Conservation (phyloP, 2,888 invertebrate genomes). For the Sacculina carcini region DNA sequence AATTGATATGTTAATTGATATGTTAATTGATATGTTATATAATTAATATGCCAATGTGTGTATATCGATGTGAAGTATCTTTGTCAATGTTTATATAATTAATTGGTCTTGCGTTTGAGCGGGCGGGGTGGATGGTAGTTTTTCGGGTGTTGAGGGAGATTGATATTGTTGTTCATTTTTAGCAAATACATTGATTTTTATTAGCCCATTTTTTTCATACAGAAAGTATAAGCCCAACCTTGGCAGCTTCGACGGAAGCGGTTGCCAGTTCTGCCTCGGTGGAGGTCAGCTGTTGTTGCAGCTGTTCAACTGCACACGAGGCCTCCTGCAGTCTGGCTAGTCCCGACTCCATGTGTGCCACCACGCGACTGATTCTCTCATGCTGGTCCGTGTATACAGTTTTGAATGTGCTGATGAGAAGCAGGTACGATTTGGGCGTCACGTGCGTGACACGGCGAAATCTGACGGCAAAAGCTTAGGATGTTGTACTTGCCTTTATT, state of each 20-base stretch:
- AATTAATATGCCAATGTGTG: too few species aligned
- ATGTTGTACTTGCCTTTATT: too few species aligned
- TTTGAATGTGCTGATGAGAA: conserved; percentile 84
- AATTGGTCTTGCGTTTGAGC: too few species aligned
- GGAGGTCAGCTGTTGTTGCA: conserved; percentile 68
- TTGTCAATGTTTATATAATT: too few species aligned
- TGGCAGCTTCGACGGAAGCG: conserved; percentile 73
- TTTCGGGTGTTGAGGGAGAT: too few species aligned
- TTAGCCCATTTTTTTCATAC: too few species aligned
- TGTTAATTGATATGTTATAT: too few species aligned
- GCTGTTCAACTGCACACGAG: conserved; percentile 65
- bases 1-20: too few species aligned
- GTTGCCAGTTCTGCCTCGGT: conserved; percentile 83
- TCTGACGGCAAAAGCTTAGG: conserved; percentile 24
- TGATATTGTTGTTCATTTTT: too few species aligned
- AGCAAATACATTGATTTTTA: too few species aligned
- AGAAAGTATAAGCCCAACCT: conserved; percentile 31
- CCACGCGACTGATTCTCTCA: conserved; percentile 65
- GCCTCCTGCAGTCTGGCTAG: conserved; percentile 84
- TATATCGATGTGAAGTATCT: too few species aligned
- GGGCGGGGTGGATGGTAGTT: too few species aligned
- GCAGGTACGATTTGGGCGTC: conserved; percentile 86
- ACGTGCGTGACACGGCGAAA: conserved; percentile 83
- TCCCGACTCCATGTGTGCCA: conserved; percentile 79
- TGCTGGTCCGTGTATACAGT: conserved; percentile 70